These are phyloP conservation scores for Paradisaea rubra DNA, from an alignment of 2,113 vertebrate genomes.

Conservation along the genomic window DNA sequence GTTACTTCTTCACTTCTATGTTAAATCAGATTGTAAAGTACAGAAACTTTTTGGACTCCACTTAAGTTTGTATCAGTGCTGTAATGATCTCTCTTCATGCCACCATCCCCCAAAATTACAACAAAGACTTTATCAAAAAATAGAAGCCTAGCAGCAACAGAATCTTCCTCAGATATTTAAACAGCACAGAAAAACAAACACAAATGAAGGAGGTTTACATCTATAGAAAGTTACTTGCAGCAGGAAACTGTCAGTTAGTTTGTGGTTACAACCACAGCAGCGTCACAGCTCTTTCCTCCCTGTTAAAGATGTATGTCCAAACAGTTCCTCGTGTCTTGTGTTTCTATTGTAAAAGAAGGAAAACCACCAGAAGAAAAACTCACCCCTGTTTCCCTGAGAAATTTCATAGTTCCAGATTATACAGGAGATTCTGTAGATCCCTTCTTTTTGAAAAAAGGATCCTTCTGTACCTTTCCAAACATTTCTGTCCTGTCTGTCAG, in stretches of 20 bases:
- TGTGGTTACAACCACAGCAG: slow-evolving; percentile 49
- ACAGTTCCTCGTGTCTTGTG: background rate
- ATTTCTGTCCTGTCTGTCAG: background rate
- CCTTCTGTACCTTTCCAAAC: background rate
- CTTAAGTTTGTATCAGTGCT: background rate
- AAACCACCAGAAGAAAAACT: background rate
- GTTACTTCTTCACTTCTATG: background rate
- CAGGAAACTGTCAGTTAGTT: slow-evolving; percentile 46
- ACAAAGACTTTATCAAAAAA: background rate
- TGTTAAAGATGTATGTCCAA: background rate
- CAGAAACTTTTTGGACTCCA: background rate
- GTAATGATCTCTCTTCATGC: background rate
- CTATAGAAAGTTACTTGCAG: slow-evolving; percentile 29
- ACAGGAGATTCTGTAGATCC: background rate
- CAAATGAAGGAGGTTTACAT: background rate
- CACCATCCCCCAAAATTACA: background rate
- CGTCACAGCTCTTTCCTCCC: slow-evolving; percentile 23
- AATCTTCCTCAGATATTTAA: background rate
- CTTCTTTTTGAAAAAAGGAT: background rate
- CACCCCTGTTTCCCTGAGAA: background rate
- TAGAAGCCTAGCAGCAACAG: background rate
- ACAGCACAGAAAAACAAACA: background rate
- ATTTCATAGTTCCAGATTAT: background rate
- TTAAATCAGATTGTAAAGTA: background rate
- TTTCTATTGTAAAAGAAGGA: background rate